phyloP scores from a whole-genome alignment of 2,797 vertebrate species.

The Phrynocephalus forsythii region DNA sequence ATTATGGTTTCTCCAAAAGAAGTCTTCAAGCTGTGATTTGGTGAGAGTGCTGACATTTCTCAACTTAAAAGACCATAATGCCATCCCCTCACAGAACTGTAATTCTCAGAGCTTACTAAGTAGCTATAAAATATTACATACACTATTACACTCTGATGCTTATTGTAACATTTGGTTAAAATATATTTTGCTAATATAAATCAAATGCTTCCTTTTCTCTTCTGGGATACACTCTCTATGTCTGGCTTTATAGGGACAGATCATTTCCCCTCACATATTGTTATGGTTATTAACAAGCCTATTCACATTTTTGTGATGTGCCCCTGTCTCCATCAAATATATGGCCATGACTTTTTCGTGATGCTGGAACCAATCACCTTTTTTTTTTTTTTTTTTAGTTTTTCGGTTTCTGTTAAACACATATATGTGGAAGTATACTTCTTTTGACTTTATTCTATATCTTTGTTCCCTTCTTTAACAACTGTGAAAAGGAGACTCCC shows the following conservation, averaged over 20 bases:
- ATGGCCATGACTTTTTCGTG: not conserved
- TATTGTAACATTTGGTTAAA: too few species aligned
- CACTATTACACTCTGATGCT: too few species aligned
- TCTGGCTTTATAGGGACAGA: not conserved
- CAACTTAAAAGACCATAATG: not conserved
- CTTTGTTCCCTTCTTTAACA: not conserved
- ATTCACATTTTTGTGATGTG: not conserved
- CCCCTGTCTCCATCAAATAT: not conserved
- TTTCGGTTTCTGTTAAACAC: not conserved
- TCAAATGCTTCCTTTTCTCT: too few species aligned
- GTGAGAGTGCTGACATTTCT: not conserved
- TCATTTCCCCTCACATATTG: not conserved
- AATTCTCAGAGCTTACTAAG: not conserved
- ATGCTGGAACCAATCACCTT: not conserved
- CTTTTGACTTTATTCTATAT: not conserved
- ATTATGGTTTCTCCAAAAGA: not conserved
- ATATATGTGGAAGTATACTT: not conserved
- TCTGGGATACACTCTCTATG: too few species aligned
- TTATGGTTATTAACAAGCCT: not conserved
- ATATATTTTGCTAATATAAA: too few species aligned
- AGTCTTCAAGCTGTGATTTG: not conserved
- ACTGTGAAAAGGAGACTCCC: not conserved
- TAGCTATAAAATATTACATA: too few species aligned
- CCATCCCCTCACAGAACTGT: not conserved
- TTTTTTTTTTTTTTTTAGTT: not conserved